Evolutionary conservation across 2,797 vertebrate genomes (phyloP).

Genomic region (Acanthurus leucopareius): DNA sequence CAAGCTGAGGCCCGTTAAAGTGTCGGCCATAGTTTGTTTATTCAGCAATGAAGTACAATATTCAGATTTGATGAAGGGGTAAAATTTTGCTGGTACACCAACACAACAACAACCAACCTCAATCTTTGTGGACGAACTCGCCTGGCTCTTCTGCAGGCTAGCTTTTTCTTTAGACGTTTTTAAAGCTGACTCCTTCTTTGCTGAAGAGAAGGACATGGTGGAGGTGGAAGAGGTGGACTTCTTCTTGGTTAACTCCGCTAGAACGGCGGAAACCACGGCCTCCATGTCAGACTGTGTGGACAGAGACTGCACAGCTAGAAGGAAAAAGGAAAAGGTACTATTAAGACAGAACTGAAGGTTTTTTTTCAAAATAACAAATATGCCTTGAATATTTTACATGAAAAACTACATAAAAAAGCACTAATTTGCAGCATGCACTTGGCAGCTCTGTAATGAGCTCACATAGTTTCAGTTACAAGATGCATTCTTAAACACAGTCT

Average conservation of each 20-base stretch:
- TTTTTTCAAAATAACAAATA: neutral
- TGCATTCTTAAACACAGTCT: neutral
- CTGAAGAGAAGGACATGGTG: constrained; percentile 8
- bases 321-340: neutral
- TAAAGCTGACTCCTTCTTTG: neutral
- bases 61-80: neutral
- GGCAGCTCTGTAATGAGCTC: too few relatives aligned
- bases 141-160: neutral
- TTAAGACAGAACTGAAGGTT: neutral
- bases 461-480: neutral
- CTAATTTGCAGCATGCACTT: neutral
- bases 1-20: neutral
- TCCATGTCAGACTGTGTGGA: constrained; percentile 73
- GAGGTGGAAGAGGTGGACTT: constrained; percentile 66
- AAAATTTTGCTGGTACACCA: neutral
- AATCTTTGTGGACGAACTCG: constrained; percentile 14
- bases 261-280: constrained; percentile 84
- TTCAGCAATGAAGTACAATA: neutral
- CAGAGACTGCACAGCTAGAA: constrained; percentile 63
- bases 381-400: too few relatives aligned
- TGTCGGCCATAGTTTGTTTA: too few relatives aligned
- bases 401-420: too few relatives aligned
- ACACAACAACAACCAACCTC: constrained; percentile 41
- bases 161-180: neutral
- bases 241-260: constrained; percentile 87